Base-by-base conservation (phyloP, 1,140 invertebrate species). In the Aphelenchoides avenae region DNA sequence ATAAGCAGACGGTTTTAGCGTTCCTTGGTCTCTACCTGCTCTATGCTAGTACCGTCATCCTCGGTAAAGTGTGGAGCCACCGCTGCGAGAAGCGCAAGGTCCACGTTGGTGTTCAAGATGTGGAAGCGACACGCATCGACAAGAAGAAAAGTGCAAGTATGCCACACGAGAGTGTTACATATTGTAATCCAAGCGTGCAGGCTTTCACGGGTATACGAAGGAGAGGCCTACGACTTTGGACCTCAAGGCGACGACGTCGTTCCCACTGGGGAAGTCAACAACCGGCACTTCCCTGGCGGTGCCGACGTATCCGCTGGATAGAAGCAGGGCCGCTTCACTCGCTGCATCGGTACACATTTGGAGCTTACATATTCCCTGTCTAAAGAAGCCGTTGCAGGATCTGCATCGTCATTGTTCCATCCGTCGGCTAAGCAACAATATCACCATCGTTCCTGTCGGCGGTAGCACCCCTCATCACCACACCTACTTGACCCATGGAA, bases 11-110 rank as follows among this genome's bases (percentile, higher is more conserved):
- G 18, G 6, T 50, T 77, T 26, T 67, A 81, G 81, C 80, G 18
- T 84, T 84, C 61, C 79, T 86, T 20, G 30, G 78, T 15, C 59
- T 84, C 34, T 86, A 86, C 64, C 56, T 79, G 11, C n/a, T 83
- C 1, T 86, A 85, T 68, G 84, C 85, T 30, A 6, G 79, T 0
- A 78, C 80, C 13, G 84, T 86, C 5, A 73, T 86, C 20, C 51
- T 80, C 37, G 84, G 81, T 39, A 51, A 74, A 37, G 54, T 70
- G 30, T 44, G 81, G 1, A 54, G 66, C 33, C 54, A 70, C 26
- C 31, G 26, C 26, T n/a, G n/a, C n/a, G n/a, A n/a, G n/a, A n/a
- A n/a, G n/a, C n/a, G n/a, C n/a, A n/a, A n/a, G n/a, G n/a, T n/a
- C n/a, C n/a, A n/a, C n/a, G n/a, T n/a, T n/a, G n/a, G n/a, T n/a